Base-by-base conservation (phyloP, 1,140 invertebrate genomes). In the Cataglyphis hispanica region DNA sequence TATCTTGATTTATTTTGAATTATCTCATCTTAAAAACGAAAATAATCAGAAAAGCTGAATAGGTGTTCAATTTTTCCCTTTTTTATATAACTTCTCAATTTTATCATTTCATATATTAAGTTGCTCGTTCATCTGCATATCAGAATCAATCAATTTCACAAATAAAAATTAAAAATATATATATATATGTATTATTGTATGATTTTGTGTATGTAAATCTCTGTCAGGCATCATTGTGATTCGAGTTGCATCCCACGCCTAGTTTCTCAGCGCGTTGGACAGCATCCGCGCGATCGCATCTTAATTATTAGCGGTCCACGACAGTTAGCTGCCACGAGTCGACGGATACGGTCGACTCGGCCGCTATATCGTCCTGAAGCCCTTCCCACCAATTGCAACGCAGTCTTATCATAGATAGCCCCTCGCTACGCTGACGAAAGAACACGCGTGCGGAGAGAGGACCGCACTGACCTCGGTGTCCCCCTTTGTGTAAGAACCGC, bases 201-300 rank as follows among this genome's bases (percentile, higher is more conserved):
- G 56, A 61, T 31, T 78, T 78, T n/a, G 37, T 40, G 22, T 25
- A 19, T 50, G 16, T 16, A 50, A 50, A 50, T 50, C 46, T 50
- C 46, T 50, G 7, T 66, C 8, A 6, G n/a, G 2, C 50, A 22
- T 0, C 16, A 31, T 27, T 77, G 40, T 11, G 22, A 34, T 1
- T 22, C 56, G 58, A 60, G 85, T 77, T 63, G 66, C 80, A 91
- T 80, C 90, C 91, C 87, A 91, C 92, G 87, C 91, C 87, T 87
- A 40, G 61, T 86, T 84, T 74, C 74, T 83, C 64, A 25, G 66
- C 37, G 10, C 27, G 76, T 66, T 80, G 58, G 22, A 74, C 85
- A 66, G 16, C 61, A 80, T 85, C 60, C 43, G 60, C 75, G 56
- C 61, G 43, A 50, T 80, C 63, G 81, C 81, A 75, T 77, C 89